phyloP scores from a whole-genome alignment of 2,888 invertebrate genomes.

The Tinea trinotella region DNA sequence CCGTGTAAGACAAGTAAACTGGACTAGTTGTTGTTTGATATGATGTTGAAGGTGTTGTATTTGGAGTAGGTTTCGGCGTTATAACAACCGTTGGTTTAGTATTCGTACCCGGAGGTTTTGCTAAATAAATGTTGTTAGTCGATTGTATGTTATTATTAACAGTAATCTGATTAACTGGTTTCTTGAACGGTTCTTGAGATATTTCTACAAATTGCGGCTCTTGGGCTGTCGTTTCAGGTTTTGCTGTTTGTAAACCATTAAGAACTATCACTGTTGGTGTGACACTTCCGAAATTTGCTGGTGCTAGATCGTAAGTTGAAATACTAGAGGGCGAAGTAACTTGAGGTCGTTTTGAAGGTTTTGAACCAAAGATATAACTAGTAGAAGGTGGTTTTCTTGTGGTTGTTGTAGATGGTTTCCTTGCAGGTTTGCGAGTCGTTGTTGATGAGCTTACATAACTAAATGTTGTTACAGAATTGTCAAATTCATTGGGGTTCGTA shows the following conservation, averaged over 20 bases:
- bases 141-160: slow-evolving; percentile 75
- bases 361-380: slow-evolving; percentile 55
- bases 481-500: slow-evolving; percentile 53
- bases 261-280: slow-evolving; percentile 64
- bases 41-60: slow-evolving; percentile 47
- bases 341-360: slow-evolving; percentile 63
- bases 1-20: slow-evolving; percentile 39
- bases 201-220: slow-evolving; percentile 61
- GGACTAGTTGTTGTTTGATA: slow-evolving; percentile 24
- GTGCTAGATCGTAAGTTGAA: slow-evolving; percentile 45
- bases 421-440: slow-evolving; percentile 38
- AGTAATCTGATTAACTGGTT: slow-evolving; percentile 65
- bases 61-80: slow-evolving; percentile 76
- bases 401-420: slow-evolving; percentile 39
- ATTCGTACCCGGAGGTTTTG: slow-evolving; percentile 59
- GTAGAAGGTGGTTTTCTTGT: slow-evolving; percentile 55
- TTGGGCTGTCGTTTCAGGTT: slow-evolving; percentile 38
- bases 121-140: slow-evolving; percentile 65
- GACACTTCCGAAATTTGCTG: slow-evolving; percentile 57
- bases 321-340: slow-evolving; percentile 37
- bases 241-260: slow-evolving; percentile 42
- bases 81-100: slow-evolving; percentile 76
- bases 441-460: slow-evolving; percentile 52
- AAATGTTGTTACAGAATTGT: slow-evolving; percentile 52
- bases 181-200: slow-evolving; percentile 66